phyloP scores from a whole-genome alignment of 2,888 invertebrate genomes.

The Caprella mutica region DNA sequence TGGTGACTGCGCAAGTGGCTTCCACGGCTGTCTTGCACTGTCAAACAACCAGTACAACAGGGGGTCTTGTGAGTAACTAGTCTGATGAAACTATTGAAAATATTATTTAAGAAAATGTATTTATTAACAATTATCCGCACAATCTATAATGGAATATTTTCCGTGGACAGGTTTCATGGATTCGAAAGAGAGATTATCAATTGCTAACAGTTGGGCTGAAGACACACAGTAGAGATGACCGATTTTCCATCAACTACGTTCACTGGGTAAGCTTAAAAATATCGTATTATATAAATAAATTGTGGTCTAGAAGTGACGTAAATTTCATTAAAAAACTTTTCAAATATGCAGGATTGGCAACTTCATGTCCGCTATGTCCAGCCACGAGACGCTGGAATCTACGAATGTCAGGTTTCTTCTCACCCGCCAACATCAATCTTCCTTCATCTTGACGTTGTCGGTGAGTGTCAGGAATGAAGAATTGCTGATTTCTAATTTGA shows the following conservation, averaged over 20 bases:
- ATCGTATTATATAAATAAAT: not conserved
- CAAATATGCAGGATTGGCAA: conserved; percentile 23
- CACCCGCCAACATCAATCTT: conserved; percentile 27
- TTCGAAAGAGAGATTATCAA: conserved; percentile 30
- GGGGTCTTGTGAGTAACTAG: conserved; percentile 19
- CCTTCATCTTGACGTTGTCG: conserved; percentile 22
- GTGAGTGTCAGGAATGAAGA: too few species aligned
- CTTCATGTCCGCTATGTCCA: conserved; percentile 26
- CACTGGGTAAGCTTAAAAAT: conserved; percentile 20
- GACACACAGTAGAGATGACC: conserved; percentile 28
- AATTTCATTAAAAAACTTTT: not conserved
- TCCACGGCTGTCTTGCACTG: conserved; percentile 29
- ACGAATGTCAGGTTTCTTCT: conserved; percentile 26
- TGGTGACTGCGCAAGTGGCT: conserved; percentile 26
- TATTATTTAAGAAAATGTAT: not conserved
- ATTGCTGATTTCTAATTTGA: too few species aligned
- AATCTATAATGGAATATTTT: not conserved
- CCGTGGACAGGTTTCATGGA: conserved; percentile 20
- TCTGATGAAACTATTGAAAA: not conserved
- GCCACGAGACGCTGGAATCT: conserved; percentile 19
- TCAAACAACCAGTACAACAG: conserved; percentile 28
- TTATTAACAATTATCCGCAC: not conserved
- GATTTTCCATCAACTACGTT: conserved; percentile 27
- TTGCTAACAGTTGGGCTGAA: conserved; percentile 27
- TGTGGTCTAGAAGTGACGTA: not conserved